Conservation (phyloP, 2,888 invertebrate species). For the Eulithis testata region DNA sequence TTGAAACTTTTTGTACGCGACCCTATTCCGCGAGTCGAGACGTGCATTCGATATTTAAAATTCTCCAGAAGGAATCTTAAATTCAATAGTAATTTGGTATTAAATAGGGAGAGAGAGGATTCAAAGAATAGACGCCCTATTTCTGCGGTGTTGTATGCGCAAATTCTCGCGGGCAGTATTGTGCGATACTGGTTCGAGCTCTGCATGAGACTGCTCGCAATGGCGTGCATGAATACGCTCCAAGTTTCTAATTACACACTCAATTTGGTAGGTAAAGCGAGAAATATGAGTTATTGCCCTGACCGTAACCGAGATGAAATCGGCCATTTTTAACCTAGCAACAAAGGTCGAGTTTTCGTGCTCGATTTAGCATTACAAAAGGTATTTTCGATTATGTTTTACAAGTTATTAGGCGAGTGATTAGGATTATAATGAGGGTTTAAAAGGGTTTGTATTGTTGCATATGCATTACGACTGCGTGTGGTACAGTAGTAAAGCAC, state of each 20-base stretch:
- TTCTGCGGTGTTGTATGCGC: constrained; percentile 82
- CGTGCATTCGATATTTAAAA: constrained; percentile 75
- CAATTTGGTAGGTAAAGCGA: constrained; percentile 78
- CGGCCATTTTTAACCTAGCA: constrained; percentile 66
- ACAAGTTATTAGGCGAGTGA: constrained; percentile 63
- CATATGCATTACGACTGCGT: constrained; percentile 22
- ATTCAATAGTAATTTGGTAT: constrained; percentile 81
- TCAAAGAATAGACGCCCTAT: constrained; percentile 74
- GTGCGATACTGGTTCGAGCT: constrained; percentile 74
- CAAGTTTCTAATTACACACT: constrained; percentile 81
- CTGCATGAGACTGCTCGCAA: constrained; percentile 74
- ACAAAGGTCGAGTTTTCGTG: constrained; percentile 64
- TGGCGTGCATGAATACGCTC: constrained; percentile 65
- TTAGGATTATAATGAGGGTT: constrained; percentile 57
- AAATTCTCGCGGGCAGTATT: constrained; percentile 75
- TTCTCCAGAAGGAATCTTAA: constrained; percentile 75
- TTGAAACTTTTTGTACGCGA: constrained; percentile 57
- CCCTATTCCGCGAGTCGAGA: constrained; percentile 64
- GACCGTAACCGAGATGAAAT: constrained; percentile 74
- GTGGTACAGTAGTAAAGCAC: neutral
- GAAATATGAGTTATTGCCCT: constrained; percentile 77
- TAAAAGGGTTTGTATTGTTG: constrained; percentile 26
- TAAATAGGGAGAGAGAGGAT: constrained; percentile 67
- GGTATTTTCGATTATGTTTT: constrained; percentile 58
- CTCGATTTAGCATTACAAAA: constrained; percentile 67